Evolutionary conservation across 1,140 invertebrate species (phyloP), one percentile per base, ranked within the genome.

Genomic region (Fragariocoptes setiger): DNA sequence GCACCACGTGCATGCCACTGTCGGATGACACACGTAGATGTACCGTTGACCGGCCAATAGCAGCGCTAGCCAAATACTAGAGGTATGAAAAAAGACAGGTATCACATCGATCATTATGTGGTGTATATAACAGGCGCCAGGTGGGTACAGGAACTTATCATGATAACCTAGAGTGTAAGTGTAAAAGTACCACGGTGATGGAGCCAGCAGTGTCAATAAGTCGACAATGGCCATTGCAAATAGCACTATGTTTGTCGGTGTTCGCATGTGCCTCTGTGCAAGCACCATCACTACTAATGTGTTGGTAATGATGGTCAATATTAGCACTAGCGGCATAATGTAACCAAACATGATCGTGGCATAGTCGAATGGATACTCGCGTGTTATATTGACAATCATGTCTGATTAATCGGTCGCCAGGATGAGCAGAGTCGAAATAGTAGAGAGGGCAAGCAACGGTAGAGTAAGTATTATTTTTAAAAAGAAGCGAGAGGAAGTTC

Each of bases 111-210:
- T 72, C 53, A 55, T 51, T 49, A 68, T 65, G 47, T 64, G 67
- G 64, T 70, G 78, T 0, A 70, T 67, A 51, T 75, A 73, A 54
- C 78, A 83, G 3, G 71, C 65, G 16, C 65, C 61, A 0, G 70
- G 62, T 1, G 74, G 73, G 46, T 65, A 65, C 43, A 78, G 53
- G 0, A 74, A 71, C 51, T 73, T 71, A 52, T 70, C 68, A 51
- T 80, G 74, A 56, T 80, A 73, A 19, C 74, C 74, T 43, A 83
- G 70, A 3, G 76, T 76, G 60, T 79, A 85, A 69, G 83, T 77
- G 56, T 85, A 80, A 53, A 80, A 70, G 12, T 78, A 59, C 62
- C 75, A 74, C 0, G 79, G 79, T 1, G 77, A 69, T 1, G 79
- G 77, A 52, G 77, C 73, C 18, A 82, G 62, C 48, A 85, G 68